phyloP scores from a whole-genome alignment of 2,888 invertebrate genomes.

The Lomographa bimaculata region DNA sequence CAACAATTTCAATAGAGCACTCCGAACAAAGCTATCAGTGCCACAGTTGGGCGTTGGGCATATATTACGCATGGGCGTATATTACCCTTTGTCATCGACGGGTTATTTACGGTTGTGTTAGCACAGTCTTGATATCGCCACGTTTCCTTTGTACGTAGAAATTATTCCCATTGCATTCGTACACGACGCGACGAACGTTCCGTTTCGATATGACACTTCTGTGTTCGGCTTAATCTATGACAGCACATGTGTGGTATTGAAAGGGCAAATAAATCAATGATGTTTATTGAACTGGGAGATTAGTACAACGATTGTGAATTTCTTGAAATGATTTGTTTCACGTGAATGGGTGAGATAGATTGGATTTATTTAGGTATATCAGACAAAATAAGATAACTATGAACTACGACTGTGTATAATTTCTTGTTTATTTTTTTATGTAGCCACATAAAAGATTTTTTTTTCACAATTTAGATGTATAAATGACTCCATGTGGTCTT shows the following conservation, averaged over 20 bases:
- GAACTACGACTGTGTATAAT: too few relatives aligned
- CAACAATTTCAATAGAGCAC: constrained; percentile 13
- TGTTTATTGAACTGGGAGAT: background rate
- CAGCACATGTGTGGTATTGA: background rate
- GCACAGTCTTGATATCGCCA: constrained; percentile 35
- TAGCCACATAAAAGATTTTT: too few relatives aligned
- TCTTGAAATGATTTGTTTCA: too few relatives aligned
- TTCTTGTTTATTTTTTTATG: too few relatives aligned
- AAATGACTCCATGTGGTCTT: too few relatives aligned
- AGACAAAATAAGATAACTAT: too few relatives aligned
- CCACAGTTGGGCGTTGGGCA: constrained; percentile 43
- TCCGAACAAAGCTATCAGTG: constrained; percentile 36
- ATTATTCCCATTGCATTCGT: constrained; percentile 16
- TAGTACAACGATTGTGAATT: too few relatives aligned
- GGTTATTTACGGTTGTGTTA: constrained; percentile 51
- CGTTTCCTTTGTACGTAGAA: constrained; percentile 34
- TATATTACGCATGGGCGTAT: too few relatives aligned
- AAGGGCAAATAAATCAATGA: background rate
- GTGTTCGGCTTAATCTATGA: constrained; percentile 1
- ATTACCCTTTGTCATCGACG: constrained; percentile 46
- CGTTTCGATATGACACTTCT: constrained; percentile 1
- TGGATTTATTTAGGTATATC: too few relatives aligned
- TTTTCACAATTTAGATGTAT: too few relatives aligned
- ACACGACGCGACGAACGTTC: constrained; percentile 2
- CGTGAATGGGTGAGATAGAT: too few relatives aligned